Evolutionary conservation across 2,888 invertebrate genomes (phyloP).

Genomic region (Deroplatys truncata): DNA sequence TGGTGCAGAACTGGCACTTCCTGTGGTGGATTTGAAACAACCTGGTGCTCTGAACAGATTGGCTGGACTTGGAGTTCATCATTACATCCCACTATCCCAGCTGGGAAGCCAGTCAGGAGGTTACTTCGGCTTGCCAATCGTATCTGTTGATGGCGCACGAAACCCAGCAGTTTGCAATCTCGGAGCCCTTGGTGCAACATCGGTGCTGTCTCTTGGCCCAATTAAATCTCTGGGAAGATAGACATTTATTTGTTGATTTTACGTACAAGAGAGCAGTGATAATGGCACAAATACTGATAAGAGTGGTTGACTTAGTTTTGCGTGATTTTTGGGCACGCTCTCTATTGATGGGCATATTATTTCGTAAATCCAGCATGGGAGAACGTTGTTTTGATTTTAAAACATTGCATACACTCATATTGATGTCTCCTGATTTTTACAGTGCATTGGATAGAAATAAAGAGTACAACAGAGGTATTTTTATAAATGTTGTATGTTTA

Average conservation of each 20-base stretch:
- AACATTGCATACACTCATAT: background rate
- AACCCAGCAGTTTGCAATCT: constrained; percentile 56
- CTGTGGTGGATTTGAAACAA: constrained; percentile 67
- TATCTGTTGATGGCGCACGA: constrained; percentile 60
- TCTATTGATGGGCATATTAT: background rate
- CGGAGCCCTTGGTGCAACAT: constrained; percentile 64
- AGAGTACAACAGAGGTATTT: background rate
- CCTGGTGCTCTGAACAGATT: constrained; percentile 62
- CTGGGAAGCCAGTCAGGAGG: constrained; percentile 55
- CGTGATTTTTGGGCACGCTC: background rate
- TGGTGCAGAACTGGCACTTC: constrained; percentile 60
- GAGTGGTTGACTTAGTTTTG: background rate
- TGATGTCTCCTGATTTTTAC: background rate
- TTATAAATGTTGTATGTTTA: background rate
- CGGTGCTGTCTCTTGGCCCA: constrained; percentile 67
- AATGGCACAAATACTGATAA: no score
- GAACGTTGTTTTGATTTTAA: background rate
- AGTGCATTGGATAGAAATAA: background rate
- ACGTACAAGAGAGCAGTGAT: no score
- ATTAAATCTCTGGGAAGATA: constrained; percentile 50
- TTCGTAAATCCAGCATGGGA: background rate
- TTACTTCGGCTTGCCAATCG: constrained; percentile 67
- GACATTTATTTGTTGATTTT: background rate
- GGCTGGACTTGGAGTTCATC: constrained; percentile 63
- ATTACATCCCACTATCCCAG: constrained; percentile 69